Evolutionary conservation across 2,113 vertebrate species (phyloP).

Genomic region (Hemibates koningsi): DNA sequence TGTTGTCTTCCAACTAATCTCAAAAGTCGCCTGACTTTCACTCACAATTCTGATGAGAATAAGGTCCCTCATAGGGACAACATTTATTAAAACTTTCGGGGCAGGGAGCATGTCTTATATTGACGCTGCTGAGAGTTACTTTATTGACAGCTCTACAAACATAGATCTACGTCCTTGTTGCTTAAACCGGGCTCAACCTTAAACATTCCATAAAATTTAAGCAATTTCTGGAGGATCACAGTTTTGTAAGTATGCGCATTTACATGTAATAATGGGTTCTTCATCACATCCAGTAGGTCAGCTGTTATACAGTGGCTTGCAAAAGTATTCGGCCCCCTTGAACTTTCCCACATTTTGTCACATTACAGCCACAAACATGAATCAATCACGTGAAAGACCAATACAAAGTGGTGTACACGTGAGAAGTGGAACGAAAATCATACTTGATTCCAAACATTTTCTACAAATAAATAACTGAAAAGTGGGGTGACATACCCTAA

Average conservation of each 20-base stretch:
- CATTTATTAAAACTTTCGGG: neutral
- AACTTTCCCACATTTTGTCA: neutral
- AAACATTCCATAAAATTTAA: neutral
- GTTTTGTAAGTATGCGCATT: neutral
- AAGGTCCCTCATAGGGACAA: neutral
- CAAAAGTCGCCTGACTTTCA: neutral
- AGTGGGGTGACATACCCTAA: too few species aligned
- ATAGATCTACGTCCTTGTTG: neutral
- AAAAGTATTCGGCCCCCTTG: neutral
- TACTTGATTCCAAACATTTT: too few species aligned
- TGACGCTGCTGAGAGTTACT: neutral
- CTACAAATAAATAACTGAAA: neutral
- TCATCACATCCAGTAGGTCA: neutral
- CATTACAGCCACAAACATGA: neutral
- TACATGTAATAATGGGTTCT: neutral
- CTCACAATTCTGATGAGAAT: neutral
- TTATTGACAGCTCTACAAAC: neutral
- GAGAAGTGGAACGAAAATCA: neutral
- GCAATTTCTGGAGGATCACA: neutral
- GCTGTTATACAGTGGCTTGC: neutral
- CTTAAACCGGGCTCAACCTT: neutral
- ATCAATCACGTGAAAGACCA: neutral
- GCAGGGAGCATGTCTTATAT: neutral
- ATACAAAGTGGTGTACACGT: rapidly evolving
- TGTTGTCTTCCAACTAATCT: neutral